Conservation (phyloP, 2,888 invertebrate genomes). For the Colletes collaris region DNA sequence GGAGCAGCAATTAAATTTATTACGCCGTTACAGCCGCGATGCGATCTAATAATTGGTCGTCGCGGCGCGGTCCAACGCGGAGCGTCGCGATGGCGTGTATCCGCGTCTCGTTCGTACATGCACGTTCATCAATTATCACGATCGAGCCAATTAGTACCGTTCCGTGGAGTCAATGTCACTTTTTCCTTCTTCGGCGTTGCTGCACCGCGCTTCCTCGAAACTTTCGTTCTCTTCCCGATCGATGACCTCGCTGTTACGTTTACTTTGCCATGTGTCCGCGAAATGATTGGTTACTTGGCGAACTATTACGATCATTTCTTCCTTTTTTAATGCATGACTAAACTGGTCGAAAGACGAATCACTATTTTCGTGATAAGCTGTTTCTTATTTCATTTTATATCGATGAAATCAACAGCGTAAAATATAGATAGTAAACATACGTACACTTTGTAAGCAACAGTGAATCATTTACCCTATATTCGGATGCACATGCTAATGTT, state of each 20-base stretch:
- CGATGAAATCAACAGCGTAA: too few species aligned
- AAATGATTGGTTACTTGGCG: not conserved
- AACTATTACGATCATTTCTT: not conserved
- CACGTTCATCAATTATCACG: slow-evolving; percentile 25
- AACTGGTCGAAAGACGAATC: too few species aligned
- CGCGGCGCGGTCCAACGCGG: not conserved
- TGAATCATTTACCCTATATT: too few species aligned
- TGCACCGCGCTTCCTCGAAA: slow-evolving; percentile 35
- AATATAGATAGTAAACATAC: too few species aligned
- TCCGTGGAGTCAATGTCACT: slow-evolving; percentile 42
- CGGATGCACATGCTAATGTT: too few species aligned
- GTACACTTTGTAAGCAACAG: too few species aligned
- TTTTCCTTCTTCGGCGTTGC: slow-evolving; percentile 31
- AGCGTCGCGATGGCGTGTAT: not conserved
- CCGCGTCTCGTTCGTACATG: not conserved
- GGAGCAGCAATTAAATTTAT: not conserved
- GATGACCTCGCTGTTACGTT: slow-evolving; percentile 15
- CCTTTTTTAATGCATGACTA: too few species aligned
- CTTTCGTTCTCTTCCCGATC: slow-evolving; percentile 64
- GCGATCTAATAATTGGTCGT: slow-evolving; percentile 3
- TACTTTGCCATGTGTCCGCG: not conserved
- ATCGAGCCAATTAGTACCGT: slow-evolving; percentile 39
- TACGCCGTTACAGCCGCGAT: not conserved
- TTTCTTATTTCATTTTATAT: too few species aligned
- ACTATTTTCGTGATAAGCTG: too few species aligned